A percentile compares a stretch with the other conserved stretches of the same genome.
phyloP scores from a whole-genome alignment of 2,113 vertebrate species.

The Daboia siamensis region DNA sequence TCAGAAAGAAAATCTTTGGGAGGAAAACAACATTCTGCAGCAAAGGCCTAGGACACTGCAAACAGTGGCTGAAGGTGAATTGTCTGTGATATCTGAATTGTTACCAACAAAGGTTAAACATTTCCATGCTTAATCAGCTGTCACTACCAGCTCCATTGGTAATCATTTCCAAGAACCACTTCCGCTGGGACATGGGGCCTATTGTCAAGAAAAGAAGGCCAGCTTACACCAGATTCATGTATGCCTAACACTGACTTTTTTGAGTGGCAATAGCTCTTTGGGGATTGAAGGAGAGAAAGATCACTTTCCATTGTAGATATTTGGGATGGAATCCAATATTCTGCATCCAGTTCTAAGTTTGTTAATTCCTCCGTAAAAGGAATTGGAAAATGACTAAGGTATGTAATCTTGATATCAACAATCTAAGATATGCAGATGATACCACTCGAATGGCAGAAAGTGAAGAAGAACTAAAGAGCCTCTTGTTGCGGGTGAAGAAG shows the following conservation, averaged over 20 bases:
- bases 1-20: conserved; percentile 61
- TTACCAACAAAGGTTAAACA: background rate
- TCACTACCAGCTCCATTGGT: background rate
- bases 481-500: no score
- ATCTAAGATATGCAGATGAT: no score
- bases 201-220: background rate
- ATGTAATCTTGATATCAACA: no score
- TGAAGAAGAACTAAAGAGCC: no score
- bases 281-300: no score
- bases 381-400: background rate
- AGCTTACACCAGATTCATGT: background rate
- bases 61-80: background rate
- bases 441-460: no score
- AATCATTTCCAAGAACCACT: background rate
- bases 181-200: background rate
- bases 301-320: background rate
- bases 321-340: background rate
- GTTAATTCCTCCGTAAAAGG: background rate
- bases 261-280: background rate
- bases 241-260: background rate
- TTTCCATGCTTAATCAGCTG: background rate
- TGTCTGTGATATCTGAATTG: background rate
- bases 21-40: conserved; percentile 18
- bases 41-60: no score
- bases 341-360: background rate